phyloP scores from a whole-genome alignment of 2,113 vertebrate species.

The Cynopterus brachyotis region DNA sequence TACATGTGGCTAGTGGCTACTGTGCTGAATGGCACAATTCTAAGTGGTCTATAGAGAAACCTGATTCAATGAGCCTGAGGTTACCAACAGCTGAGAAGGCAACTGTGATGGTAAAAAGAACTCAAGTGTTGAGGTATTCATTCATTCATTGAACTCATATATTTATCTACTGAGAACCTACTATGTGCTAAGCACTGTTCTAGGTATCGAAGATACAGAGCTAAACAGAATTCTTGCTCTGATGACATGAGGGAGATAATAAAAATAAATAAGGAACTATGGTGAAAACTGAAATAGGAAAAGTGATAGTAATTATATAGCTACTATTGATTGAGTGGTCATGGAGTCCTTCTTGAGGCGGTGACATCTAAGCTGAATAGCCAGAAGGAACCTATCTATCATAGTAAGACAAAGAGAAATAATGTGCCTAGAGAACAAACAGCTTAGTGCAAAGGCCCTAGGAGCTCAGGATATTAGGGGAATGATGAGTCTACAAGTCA shows the following conservation, averaged over 20 bases:
- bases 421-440: not conserved
- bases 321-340: not conserved
- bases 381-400: not conserved
- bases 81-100: not conserved
- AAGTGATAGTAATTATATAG: not conserved
- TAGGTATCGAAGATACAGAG: not conserved
- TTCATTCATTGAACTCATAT: not conserved
- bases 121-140: not conserved
- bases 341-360: not conserved
- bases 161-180: not conserved
- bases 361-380: not conserved
- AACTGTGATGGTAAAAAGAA: not conserved
- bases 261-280: not conserved
- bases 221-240: not conserved
- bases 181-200: not conserved
- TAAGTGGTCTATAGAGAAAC: not conserved
- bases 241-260: not conserved
- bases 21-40: not conserved
- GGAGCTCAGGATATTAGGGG: not conserved
- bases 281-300: not conserved
- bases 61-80: not conserved
- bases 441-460: not conserved
- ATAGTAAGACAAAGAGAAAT: not conserved
- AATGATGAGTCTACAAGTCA: not conserved
- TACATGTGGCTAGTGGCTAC: not conserved